Percentiles rank a stretch among this genome's conserved stretches.
Conservation (phyloP, 2,888 invertebrate genomes). For the Synanthedon andrenaeformis region DNA sequence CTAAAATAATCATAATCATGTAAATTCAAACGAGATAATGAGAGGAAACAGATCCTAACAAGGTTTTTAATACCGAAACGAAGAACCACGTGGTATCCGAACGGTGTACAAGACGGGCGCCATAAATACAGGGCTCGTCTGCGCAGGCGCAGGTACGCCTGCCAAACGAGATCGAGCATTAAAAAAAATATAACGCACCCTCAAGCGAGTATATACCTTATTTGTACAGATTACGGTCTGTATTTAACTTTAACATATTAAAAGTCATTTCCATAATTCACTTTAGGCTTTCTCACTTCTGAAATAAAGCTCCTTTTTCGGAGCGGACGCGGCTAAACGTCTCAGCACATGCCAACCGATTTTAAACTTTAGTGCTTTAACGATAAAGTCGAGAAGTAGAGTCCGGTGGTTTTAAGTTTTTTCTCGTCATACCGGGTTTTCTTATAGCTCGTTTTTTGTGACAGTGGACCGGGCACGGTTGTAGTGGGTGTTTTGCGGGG, state of each 20-base stretch:
- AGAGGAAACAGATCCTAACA: constrained; percentile 59
- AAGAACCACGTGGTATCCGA: constrained; percentile 50
- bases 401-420: constrained; percentile 22
- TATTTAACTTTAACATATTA: constrained; percentile 14
- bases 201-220: constrained; percentile 23
- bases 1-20: neutral
- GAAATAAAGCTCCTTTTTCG: constrained; percentile 66
- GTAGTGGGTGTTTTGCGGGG: constrained; percentile 68
- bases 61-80: constrained; percentile 49
- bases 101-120: constrained; percentile 49
- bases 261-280: constrained; percentile 55
- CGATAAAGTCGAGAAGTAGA: constrained; percentile 14
- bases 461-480: constrained; percentile 48
- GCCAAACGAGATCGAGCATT: constrained; percentile 65
- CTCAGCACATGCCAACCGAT: constrained; percentile 10
- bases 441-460: constrained; percentile 57
- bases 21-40: constrained; percentile 31
- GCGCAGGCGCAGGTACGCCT: constrained; percentile 67
- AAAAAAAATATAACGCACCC: constrained; percentile 27
- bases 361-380: constrained; percentile 23
- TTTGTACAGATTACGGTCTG: constrained; percentile 8
- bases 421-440: constrained; percentile 63
- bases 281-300: constrained; percentile 65
- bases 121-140: constrained; percentile 67
- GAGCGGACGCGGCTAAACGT: constrained; percentile 30